A percentile compares a stretch with the other conserved stretches of the same genome.
Conservation (phyloP, 2,888 invertebrate species). For the Ferrisia virgata region DNA sequence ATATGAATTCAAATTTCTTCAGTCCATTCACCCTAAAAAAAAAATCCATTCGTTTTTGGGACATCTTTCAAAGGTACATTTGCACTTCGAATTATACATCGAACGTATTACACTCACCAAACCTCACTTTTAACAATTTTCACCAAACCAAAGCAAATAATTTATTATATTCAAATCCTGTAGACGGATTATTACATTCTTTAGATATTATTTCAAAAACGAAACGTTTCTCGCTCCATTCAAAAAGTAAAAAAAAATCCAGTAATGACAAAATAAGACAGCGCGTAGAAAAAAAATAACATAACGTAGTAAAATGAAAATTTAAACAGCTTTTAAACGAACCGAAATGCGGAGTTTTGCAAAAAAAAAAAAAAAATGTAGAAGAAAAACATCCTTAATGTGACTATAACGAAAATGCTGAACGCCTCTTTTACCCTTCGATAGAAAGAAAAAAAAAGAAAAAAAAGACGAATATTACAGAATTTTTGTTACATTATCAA, state of each 20-base stretch:
- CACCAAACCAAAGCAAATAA: not conserved
- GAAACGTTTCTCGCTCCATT: not conserved
- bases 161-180: not conserved
- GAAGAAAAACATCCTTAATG: constrained; percentile 21
- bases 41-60: not conserved
- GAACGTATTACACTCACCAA: not conserved
- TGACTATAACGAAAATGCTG: constrained; percentile 1
- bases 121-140: not conserved
- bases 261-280: constrained; percentile 8
- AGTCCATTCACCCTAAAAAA: not conserved
- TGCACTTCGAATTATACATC: not conserved
- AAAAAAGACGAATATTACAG: constrained; percentile 18
- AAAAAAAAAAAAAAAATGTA: no score
- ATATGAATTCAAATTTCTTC: not conserved
- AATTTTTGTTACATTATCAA: constrained; percentile 31
- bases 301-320: constrained; percentile 19
- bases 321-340: constrained; percentile 30
- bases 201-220: not conserved
- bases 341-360: not conserved
- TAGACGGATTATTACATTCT: constrained; percentile 17
- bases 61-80: not conserved
- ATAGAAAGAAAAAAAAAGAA: not conserved
- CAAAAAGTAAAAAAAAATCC: not conserved
- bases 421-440: constrained; percentile 2
- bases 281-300: not conserved